Base-by-base conservation (phyloP, 2,797 vertebrate species). In the Alfaro cultratus region DNA sequence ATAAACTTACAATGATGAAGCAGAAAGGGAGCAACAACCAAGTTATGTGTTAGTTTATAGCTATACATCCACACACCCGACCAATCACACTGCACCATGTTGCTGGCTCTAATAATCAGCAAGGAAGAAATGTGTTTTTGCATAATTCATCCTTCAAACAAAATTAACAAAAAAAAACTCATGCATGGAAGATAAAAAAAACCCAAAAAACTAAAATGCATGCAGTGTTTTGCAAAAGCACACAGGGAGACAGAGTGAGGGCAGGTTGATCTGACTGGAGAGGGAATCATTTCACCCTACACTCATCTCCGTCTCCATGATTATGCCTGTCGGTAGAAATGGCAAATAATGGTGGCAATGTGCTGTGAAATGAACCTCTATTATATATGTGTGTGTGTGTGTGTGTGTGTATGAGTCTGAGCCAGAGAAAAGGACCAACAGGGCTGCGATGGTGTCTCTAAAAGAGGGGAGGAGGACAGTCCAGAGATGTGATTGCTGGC, bases 331-430 rank as follows among this genome's bases (percentile, higher is more conserved):
- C 72, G 73, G 85, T 90, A 89, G 88, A 93, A 93, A 93, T 91
- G 87, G 86, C 88, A 88, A 93, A 91, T 95, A 95, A 95, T 95
- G 90, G 82, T 57, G 72, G 87, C 91, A 94, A 93, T 95, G 91
- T 92, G 86, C 88, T 94, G 93, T 93, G 93, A 95, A 95, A 94
- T 93, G 87, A 92, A 91, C 74, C 87, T 89, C 78, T 90, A 73
- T 93, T 93, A 86, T 82, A 31, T 88, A 79, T 73, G 64, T 46
- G 72, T 80, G 71, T 79, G 74, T 45, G 77, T 4, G 21, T n/a
- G 39, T 79, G 39, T 88, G 80, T 74, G 55, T 46, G 62, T 79
- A 60, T 70, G 84, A 39, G 12, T 45, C 41, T 39, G 82, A 31
- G 23, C 0, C 67, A 47, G 70, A 45, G 73, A 31, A 29, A 29